Percentiles rank a stretch among this genome's conserved stretches.
Conservation (phyloP, 2,113 vertebrate genomes). For the Cathartes aura region DNA sequence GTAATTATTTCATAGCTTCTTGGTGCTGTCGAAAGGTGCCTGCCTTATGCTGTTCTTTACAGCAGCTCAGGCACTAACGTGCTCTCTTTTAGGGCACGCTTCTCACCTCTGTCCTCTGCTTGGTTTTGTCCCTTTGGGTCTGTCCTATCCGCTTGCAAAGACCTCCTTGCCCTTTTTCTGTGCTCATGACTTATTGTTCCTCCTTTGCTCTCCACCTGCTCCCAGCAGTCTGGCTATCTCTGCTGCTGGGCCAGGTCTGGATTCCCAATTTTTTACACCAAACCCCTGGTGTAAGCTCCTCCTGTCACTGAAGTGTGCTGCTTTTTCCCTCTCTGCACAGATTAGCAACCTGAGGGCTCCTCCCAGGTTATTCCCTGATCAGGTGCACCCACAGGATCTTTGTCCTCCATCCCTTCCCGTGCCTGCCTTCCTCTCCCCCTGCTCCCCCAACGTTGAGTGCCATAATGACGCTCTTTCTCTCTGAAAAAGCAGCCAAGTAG, state of each 20-base stretch:
- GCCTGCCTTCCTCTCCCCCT: neutral
- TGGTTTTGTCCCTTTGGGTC: neutral
- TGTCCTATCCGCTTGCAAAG: neutral
- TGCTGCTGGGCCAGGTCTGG: neutral
- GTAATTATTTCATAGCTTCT: neutral
- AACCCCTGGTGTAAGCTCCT: neutral
- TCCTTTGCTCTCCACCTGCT: neutral
- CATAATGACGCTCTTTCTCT: neutral
- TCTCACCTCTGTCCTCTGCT: neutral
- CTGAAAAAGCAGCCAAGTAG: neutral
- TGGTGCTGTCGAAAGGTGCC: neutral
- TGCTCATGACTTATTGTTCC: neutral
- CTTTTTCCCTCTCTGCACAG: neutral
- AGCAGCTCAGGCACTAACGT: neutral
- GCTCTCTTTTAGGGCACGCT: neutral
- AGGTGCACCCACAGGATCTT: neutral
- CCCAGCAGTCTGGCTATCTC: neutral
- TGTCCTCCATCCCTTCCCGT: neutral
- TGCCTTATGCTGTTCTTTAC: neutral
- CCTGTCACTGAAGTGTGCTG: neutral
- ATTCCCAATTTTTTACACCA: neutral
- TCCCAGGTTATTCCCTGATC: neutral
- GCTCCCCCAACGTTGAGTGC: neutral
- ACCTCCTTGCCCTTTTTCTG: neutral
- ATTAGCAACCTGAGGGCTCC: neutral